Evolutionary conservation across 1,140 invertebrate genomes (phyloP).

Genomic region (Macrotrachela quadricornifera): DNA sequence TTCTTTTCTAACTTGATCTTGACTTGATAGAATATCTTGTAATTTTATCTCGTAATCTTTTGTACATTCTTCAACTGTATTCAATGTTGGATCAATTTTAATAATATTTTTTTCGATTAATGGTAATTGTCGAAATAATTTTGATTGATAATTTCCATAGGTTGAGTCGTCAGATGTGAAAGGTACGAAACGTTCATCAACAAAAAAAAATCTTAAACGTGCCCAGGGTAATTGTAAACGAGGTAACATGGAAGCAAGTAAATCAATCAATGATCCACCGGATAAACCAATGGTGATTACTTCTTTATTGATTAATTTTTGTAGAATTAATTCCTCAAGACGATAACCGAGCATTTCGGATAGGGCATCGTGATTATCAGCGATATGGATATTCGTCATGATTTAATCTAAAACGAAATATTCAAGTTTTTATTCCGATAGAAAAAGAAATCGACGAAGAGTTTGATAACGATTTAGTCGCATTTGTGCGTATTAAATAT

Average conservation of each 20-base stretch:
- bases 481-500: constrained; percentile 28
- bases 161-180: constrained; percentile 61
- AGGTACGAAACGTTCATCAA: constrained; percentile 74
- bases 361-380: too few species aligned
- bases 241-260: neutral
- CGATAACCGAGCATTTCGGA: too few species aligned
- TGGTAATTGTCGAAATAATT: constrained; percentile 35
- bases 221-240: neutral
- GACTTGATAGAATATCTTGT: neutral
- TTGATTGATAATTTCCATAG: constrained; percentile 42
- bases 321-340: too few species aligned
- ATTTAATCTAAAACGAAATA: too few species aligned
- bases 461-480: constrained; percentile 17
- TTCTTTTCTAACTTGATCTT: too few species aligned
- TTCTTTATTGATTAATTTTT: too few species aligned
- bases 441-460: too few species aligned
- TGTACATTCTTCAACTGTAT: constrained; percentile 51
- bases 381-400: too few species aligned
- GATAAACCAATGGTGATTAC: constrained; percentile 6
- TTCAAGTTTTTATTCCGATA: too few species aligned
- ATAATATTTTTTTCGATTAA: constrained; percentile 26
- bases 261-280: constrained; percentile 3
- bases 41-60: constrained; percentile 41
- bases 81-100: constrained; percentile 18
- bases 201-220: constrained; percentile 52